Conservation (phyloP, 2,888 invertebrate genomes). For the Dysmachus trigonus region DNA sequence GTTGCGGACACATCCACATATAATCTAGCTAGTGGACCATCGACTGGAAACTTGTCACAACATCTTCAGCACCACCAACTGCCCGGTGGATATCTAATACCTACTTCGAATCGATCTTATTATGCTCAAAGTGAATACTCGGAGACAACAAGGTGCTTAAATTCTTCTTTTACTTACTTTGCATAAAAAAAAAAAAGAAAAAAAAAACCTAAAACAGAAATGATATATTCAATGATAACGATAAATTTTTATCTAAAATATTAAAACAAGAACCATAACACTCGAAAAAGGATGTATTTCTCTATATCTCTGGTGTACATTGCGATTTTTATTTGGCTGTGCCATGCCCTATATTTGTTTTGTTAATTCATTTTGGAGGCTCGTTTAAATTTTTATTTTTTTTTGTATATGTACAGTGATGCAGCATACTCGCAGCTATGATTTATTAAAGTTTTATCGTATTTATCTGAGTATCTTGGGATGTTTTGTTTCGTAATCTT, state of each 20-base stretch:
- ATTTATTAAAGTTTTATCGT: neutral
- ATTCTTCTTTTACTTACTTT: neutral
- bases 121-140: conserved; percentile 59
- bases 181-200: too few relatives aligned
- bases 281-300: neutral
- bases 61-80: conserved; percentile 52
- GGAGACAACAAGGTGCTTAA: conserved; percentile 59
- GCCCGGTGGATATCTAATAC: conserved; percentile 40
- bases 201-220: neutral
- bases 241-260: neutral
- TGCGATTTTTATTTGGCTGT: neutral
- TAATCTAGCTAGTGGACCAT: conserved; percentile 48
- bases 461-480: neutral
- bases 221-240: neutral
- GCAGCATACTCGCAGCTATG: neutral
- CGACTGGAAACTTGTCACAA: conserved; percentile 55
- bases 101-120: conserved; percentile 51
- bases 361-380: neutral
- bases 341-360: neutral
- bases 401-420: neutral
- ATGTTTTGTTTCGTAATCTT: conserved; percentile 27
- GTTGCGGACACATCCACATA: conserved; percentile 22
- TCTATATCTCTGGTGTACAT: neutral
- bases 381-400: neutral
- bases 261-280: neutral